Conservation (phyloP, 2,797 vertebrate species). For the Sebastes itinus region DNA sequence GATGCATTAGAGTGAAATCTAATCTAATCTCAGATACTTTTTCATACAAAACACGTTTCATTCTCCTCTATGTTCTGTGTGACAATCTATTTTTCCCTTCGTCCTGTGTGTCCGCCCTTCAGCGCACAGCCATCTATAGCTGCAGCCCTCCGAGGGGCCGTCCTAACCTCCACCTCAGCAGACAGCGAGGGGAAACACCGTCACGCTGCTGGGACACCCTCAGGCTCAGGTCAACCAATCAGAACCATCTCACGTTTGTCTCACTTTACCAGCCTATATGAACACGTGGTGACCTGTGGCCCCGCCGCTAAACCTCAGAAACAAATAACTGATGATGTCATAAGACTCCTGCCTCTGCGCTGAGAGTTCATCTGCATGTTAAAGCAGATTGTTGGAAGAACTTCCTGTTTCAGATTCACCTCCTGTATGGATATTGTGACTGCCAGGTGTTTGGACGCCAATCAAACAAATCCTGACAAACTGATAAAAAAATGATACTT, state of each 20-base stretch:
- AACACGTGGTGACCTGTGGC: constrained; percentile 14
- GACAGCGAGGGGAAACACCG: constrained; percentile 35
- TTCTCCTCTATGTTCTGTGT: neutral
- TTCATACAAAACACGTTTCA: neutral
- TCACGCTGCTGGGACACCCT: constrained; percentile 47
- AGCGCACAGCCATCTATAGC: constrained; percentile 53
- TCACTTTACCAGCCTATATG: constrained; percentile 7
- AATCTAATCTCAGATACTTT: neutral
- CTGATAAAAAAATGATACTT: constrained; percentile 17
- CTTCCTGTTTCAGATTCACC: constrained; percentile 26
- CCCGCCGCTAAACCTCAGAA: constrained; percentile 32
- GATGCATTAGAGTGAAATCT: neutral
- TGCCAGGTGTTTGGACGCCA: constrained; percentile 24
- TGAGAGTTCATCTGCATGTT: constrained; percentile 18
- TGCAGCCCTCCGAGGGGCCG: constrained; percentile 53
- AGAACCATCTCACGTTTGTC: constrained; percentile 32
- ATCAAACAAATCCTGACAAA: constrained; percentile 31
- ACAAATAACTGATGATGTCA: constrained; percentile 50
- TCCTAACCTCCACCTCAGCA: constrained; percentile 61
- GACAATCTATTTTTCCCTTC: constrained; percentile 18
- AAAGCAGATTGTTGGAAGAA: constrained; percentile 41
- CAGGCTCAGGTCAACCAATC: constrained; percentile 60
- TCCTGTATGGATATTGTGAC: constrained; percentile 6
- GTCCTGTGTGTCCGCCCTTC: constrained; percentile 23
- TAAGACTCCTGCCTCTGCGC: constrained; percentile 16